Evolutionary conservation across 2,113 vertebrate genomes (phyloP).

Genomic region (Leptocoma aspasia): DNA sequence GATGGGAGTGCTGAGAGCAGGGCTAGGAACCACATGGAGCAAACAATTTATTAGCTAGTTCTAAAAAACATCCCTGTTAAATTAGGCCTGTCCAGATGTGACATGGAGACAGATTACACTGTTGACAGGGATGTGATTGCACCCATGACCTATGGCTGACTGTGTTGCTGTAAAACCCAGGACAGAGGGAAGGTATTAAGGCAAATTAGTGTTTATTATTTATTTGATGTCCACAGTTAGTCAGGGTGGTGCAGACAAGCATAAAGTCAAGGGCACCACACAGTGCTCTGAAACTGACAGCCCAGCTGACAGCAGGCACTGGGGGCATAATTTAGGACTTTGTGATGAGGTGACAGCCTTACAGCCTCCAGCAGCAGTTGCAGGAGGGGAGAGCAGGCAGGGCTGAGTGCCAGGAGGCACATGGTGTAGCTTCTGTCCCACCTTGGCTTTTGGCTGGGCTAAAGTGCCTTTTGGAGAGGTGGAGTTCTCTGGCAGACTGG

Average conservation of each 20-base stretch:
- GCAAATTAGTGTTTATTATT: neutral
- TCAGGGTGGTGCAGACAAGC: neutral
- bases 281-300: neutral
- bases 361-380: neutral
- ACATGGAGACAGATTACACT: neutral
- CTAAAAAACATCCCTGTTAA: neutral
- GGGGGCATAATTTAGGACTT: neutral
- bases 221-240: neutral
- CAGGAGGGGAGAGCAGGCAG: neutral
- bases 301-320: slow-evolving; percentile 1
- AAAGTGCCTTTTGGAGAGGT: neutral
- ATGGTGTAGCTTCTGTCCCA: neutral
- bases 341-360: neutral
- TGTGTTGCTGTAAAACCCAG: neutral
- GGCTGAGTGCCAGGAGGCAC: neutral
- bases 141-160: neutral
- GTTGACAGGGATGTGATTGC: neutral
- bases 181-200: neutral
- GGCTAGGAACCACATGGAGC: neutral
- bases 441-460: neutral
- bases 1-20: neutral
- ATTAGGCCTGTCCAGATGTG: neutral
- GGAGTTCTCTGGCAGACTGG: neutral
- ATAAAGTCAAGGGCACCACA: neutral
- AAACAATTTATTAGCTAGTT: neutral